Evolutionary conservation across 2,113 vertebrate genomes (phyloP).

Genomic region (Elgaria multicarinata): DNA sequence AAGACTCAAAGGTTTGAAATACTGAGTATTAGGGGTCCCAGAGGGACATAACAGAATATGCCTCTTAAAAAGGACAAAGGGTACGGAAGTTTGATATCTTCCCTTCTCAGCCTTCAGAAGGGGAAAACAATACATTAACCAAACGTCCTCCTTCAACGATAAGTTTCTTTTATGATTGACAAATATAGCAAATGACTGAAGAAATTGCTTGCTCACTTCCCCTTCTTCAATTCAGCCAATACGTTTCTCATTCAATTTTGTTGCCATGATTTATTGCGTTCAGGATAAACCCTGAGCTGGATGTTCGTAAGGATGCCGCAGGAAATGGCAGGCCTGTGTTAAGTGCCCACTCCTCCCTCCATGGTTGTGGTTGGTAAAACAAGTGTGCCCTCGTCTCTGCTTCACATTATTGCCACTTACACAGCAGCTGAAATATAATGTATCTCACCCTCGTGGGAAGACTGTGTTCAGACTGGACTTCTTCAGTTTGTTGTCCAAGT

Average conservation of each 20-base stretch:
- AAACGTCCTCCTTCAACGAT: background rate
- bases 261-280: background rate
- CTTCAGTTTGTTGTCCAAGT: too few species aligned
- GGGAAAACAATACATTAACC: background rate
- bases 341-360: background rate
- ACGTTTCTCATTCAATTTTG: background rate
- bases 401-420: background rate
- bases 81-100: background rate
- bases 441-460: too few species aligned
- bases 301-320: too few species aligned
- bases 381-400: background rate
- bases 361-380: background rate
- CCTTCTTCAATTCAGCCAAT: background rate
- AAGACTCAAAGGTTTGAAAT: rapidly evolving
- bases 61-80: background rate
- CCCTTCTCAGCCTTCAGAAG: background rate
- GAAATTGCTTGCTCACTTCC: background rate
- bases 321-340: background rate
- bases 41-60: background rate
- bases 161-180: conserved; percentile 21
- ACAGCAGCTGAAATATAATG: too few species aligned
- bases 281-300: too few species aligned
- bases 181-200: background rate
- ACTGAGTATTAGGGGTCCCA: rapidly evolving
- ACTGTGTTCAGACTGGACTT: too few species aligned